Evolutionary conservation across 2,888 invertebrate species (phyloP).

Genomic region (Liopterus haemorrhoidalis): DNA sequence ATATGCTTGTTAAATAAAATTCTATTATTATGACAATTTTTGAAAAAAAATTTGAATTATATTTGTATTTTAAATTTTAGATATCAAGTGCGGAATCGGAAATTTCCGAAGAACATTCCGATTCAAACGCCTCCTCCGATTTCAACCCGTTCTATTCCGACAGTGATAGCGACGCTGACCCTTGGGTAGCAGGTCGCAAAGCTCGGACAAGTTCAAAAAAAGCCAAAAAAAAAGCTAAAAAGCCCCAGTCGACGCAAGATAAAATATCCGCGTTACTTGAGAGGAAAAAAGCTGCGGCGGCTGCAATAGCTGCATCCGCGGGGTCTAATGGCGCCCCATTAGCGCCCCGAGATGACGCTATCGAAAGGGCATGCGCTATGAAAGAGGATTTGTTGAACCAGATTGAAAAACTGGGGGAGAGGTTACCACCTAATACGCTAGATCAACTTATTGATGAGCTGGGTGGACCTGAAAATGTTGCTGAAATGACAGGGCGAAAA

Average conservation of each 20-base stretch:
- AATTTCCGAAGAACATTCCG: slow-evolving; percentile 50
- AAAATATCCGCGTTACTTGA: slow-evolving; percentile 67
- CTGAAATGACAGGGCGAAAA: slow-evolving; percentile 99
- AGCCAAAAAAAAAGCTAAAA: slow-evolving; percentile 51
- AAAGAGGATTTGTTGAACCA: slow-evolving; percentile 82
- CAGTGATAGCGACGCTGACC: slow-evolving; percentile 73
- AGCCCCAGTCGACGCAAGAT: slow-evolving; percentile 69
- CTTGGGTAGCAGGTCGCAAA: slow-evolving; percentile 43
- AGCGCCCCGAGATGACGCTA: slow-evolving; percentile 71
- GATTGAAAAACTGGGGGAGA: slow-evolving; percentile 80
- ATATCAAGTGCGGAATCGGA: slow-evolving; percentile 45
- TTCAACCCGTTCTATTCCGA: slow-evolving; percentile 90
- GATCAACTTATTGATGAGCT: slow-evolving; percentile 98
- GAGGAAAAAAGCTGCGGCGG: slow-evolving; percentile 39
- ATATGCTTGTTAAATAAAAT: no score
- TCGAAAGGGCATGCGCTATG: slow-evolving; percentile 86
- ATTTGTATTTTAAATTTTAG: slow-evolving; percentile 28
- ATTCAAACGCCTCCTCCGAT: slow-evolving; percentile 67
- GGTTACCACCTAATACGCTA: slow-evolving; percentile 91
- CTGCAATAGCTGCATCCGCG: slow-evolving; percentile 43
- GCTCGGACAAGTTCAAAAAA: slow-evolving; percentile 63
- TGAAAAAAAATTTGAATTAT: slow-evolving; percentile 39
- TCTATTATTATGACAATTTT: no score
- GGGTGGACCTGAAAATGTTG: slow-evolving; percentile 96
- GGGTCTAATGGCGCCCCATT: slow-evolving; percentile 31